Evolutionary conservation across 2,888 invertebrate genomes (phyloP).

Genomic region (Macrophya annulata): DNA sequence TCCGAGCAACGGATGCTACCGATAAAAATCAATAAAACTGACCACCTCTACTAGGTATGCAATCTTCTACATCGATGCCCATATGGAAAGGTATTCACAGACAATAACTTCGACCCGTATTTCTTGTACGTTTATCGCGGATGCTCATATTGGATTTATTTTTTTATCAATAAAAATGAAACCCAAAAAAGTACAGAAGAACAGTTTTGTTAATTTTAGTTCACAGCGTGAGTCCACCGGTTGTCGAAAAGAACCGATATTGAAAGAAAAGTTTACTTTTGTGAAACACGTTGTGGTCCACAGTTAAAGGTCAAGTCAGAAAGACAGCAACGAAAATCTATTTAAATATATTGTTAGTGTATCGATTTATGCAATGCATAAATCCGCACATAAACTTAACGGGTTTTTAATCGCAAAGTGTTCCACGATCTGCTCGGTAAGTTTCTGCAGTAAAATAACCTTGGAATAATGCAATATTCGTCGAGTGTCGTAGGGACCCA

Average conservation of each 20-base stretch:
- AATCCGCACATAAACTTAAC: background rate
- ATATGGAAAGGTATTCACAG: background rate
- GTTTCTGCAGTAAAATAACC: background rate
- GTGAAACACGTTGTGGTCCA: background rate
- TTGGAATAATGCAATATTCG: slow-evolving; percentile 6
- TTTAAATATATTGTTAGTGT: background rate
- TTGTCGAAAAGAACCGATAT: slow-evolving; percentile 19
- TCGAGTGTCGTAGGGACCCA: slow-evolving; percentile 9
- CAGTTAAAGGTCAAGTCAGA: slow-evolving; percentile 1
- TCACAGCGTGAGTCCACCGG: background rate
- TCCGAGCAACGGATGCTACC: background rate
- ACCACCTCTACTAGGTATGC: background rate
- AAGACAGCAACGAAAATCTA: background rate
- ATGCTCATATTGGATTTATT: background rate
- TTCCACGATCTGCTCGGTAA: background rate
- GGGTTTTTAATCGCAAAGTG: background rate
- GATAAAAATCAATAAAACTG: slow-evolving; percentile 26
- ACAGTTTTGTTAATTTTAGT: background rate
- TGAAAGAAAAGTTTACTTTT: background rate
- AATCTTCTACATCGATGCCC: background rate
- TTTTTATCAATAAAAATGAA: slow-evolving; percentile 16
- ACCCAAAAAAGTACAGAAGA: background rate
- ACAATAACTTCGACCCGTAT: background rate
- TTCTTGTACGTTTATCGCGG: background rate
- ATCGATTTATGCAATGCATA: background rate